A percentile compares a stretch with the other conserved stretches of the same genome.
Evolutionary conservation across 2,888 invertebrate species (phyloP).

Genomic region (Peribatodes rhomboidaria): DNA sequence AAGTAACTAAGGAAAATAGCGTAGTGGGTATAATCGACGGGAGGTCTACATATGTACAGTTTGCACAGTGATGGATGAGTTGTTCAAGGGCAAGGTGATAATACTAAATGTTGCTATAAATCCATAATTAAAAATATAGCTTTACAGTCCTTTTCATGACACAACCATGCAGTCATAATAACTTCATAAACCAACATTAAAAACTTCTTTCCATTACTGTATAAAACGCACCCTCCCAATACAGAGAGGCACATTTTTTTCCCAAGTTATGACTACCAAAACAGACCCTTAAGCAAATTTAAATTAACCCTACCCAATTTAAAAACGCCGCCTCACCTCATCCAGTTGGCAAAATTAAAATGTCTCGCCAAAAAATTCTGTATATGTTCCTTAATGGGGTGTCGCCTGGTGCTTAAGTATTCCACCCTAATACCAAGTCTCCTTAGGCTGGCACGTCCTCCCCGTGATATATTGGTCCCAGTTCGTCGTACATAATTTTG

Average conservation of each 20-base stretch:
- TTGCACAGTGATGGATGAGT: no score
- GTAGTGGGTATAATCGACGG: no score
- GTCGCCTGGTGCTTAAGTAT: slow-evolving; percentile 86
- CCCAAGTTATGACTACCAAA: slow-evolving; percentile 24
- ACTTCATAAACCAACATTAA: background rate
- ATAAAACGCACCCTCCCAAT: slow-evolving; percentile 10
- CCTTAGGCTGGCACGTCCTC: slow-evolving; percentile 86
- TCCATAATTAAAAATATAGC: background rate
- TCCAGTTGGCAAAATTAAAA: slow-evolving; percentile 78
- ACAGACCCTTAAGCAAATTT: slow-evolving; percentile 30
- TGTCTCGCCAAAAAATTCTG: slow-evolving; percentile 84
- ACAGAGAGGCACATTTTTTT: slow-evolving; percentile 9
- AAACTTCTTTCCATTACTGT: slow-evolving; percentile 8
- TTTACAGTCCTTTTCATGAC: background rate
- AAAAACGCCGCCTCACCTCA: slow-evolving; percentile 56
- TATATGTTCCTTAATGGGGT: slow-evolving; percentile 86
- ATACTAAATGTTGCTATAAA: background rate
- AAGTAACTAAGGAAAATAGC: no score
- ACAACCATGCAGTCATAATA: background rate
- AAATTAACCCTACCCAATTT: slow-evolving; percentile 50
- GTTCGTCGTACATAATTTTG: slow-evolving; percentile 87
- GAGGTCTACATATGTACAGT: no score
- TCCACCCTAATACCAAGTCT: slow-evolving; percentile 85
- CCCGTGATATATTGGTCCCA: slow-evolving; percentile 87
- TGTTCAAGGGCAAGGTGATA: no score